Evolutionary conservation across 1,140 invertebrate species (phyloP), one percentile per base, ranked within the genome.

Genomic region (Drosophila pseudoobscura): DNA sequence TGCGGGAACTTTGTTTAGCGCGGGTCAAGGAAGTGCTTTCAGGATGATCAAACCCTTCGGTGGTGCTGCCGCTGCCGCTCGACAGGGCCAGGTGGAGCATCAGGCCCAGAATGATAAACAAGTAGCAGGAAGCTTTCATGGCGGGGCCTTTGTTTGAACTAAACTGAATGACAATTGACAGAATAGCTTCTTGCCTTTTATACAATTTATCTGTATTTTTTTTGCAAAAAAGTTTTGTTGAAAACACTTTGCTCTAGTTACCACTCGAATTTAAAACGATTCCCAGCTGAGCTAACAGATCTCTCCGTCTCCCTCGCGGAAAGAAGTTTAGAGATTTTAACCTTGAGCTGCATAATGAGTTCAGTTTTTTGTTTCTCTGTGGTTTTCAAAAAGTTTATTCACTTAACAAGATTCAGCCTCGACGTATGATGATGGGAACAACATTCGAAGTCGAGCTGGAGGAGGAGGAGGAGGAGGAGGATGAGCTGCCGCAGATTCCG

Each of bases 361-460:
- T 29, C 22, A 15, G 6, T 8, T 20, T 51, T 29, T 11, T 26
- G 35, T 50, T 43, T 49, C 26, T 49, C 49, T 57, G 24, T 66
- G 35, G 26, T 9, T 52, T 47, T 39, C 13, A 39, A 7, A 13
- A 53, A 5, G 43, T 54, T 29, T 45, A 43, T 45, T 35, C 17
- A 58, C 39, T 17, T 5, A 43, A n/a, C 11, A 7, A 17, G 15
- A 50, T 47, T 58, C 54, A 61, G 43, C 69, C 69, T 13, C 69
- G 53, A 2, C 54, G 75, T 17, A 85, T 80, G 17, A 74, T 58
- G n/a, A 85, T 87, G 17, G 80, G 54, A 6, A 9, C 11, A 1
- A 53, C 26, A 46, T 62, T 80, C 2, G 73, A 58, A 31, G 35
- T 31, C 15, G 51, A 51, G 11, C 26, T 41, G 6, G 64, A 44